Evolutionary conservation across 2,888 invertebrate genomes (phyloP).

Genomic region (Coremacera marginata): DNA sequence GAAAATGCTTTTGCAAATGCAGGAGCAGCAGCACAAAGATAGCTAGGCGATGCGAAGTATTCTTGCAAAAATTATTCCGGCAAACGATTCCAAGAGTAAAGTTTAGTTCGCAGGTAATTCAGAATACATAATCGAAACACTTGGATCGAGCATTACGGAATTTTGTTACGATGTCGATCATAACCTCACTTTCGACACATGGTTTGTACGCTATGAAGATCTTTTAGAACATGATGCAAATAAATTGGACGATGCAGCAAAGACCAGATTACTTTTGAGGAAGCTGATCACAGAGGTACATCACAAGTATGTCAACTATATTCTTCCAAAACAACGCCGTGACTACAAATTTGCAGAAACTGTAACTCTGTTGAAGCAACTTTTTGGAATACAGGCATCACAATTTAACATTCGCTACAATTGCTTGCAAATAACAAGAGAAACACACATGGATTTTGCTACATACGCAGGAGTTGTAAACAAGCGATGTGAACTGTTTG

Average conservation of each 20-base stretch:
- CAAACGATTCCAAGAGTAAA: neutral
- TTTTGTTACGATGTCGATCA: conserved; percentile 13
- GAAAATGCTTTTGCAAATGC: conserved; percentile 2
- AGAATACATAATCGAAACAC: conserved; percentile 3
- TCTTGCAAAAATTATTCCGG: neutral
- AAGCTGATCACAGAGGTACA: conserved; percentile 38
- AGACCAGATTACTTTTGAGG: conserved; percentile 40
- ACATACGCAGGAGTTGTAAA: conserved; percentile 39
- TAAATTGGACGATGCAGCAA: conserved; percentile 42
- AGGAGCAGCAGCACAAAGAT: conserved; percentile 17
- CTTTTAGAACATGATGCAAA: conserved; percentile 38
- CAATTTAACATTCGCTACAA: conserved; percentile 27
- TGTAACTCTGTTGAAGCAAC: neutral
- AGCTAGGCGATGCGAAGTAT: neutral
- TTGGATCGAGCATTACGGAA: conserved; percentile 2
- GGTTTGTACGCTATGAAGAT: conserved; percentile 37
- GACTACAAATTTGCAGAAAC: conserved; percentile 15
- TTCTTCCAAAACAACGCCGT: conserved; percentile 32
- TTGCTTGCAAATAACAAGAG: conserved; percentile 31
- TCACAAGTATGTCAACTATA: conserved; percentile 36
- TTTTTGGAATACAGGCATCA: conserved; percentile 29
- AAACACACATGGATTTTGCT: conserved; percentile 22
- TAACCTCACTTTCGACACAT: too few species aligned
- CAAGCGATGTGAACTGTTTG: conserved; percentile 42
- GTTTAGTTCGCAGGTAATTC: neutral